These are phyloP conservation scores for Leptodactylus fallax DNA, from an alignment of 2,797 vertebrate species.

Conservation along the genomic window DNA sequence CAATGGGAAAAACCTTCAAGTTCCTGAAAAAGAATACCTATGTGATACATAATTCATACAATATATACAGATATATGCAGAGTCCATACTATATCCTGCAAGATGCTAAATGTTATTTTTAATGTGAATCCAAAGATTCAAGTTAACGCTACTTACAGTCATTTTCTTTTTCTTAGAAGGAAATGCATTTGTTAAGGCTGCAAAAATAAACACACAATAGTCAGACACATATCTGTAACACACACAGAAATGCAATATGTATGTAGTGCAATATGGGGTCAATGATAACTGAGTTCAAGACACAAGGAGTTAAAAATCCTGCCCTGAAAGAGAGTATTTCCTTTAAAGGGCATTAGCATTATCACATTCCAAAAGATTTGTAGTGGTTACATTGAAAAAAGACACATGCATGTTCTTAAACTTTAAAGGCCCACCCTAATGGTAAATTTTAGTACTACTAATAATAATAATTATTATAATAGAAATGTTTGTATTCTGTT, in stretches of 20 bases:
- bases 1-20: background rate
- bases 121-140: too few species aligned
- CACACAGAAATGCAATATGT: background rate
- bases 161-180: background rate
- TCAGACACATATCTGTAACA: background rate
- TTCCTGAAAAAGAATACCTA: background rate
- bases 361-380: too few species aligned
- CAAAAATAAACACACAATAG: background rate
- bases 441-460: too few species aligned
- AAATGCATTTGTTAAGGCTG: conserved; percentile 1
- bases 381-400: too few species aligned
- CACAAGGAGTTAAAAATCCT: too few species aligned
- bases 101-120: too few species aligned
- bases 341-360: too few species aligned
- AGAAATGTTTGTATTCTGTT: too few species aligned
- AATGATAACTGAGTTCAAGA: background rate
- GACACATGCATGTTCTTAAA: too few species aligned
- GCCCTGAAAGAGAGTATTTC: too few species aligned
- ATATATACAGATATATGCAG: background rate
- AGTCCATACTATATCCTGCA: background rate
- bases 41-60: background rate
- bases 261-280: background rate
- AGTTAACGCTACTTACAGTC: background rate
- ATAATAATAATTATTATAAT: too few species aligned
- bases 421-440: too few species aligned